These are phyloP conservation scores for Temnothorax ravouxi DNA, from an alignment of 2,888 invertebrate species.

Conservation along the genomic window DNA sequence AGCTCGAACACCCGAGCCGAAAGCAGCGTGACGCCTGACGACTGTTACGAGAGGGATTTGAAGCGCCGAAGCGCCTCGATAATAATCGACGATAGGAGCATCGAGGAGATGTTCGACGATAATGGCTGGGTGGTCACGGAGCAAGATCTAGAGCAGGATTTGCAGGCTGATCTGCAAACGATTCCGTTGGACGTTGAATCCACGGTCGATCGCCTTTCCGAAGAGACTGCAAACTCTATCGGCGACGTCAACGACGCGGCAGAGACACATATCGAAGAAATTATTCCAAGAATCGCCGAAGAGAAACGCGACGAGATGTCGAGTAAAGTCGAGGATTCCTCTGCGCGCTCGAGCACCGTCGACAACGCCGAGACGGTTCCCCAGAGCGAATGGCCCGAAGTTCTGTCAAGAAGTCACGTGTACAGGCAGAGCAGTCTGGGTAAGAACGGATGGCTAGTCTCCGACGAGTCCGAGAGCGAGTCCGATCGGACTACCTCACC, in stretches of 20 bases:
- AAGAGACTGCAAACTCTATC: background rate
- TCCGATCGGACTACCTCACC: constrained; percentile 67
- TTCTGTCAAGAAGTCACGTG: constrained; percentile 53
- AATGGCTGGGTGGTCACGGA: constrained; percentile 84
- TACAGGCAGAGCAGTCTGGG: constrained; percentile 74
- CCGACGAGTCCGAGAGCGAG: constrained; percentile 79
- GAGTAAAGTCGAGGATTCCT: background rate
- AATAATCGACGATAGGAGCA: constrained; percentile 67
- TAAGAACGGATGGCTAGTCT: constrained; percentile 80
- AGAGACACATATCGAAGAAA: constrained; percentile 24
- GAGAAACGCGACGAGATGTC: background rate
- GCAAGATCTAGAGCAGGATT: constrained; percentile 77
- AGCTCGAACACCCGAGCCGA: constrained; percentile 55
- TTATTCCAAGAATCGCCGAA: background rate
- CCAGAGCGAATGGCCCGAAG: constrained; percentile 48
- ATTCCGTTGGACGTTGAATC: constrained; percentile 4
- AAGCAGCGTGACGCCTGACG: constrained; percentile 48
- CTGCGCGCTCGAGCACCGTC: background rate
- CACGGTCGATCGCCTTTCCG: constrained; percentile 9
- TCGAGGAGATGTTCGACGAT: constrained; percentile 83
- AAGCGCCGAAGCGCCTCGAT: constrained; percentile 70
- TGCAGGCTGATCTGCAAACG: constrained; percentile 49
- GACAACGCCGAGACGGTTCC: constrained; percentile 20
- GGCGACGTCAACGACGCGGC: background rate
- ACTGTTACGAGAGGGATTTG: constrained; percentile 45